Base-by-base conservation (phyloP, 2,888 invertebrate genomes). In the Tenthredo livida region DNA sequence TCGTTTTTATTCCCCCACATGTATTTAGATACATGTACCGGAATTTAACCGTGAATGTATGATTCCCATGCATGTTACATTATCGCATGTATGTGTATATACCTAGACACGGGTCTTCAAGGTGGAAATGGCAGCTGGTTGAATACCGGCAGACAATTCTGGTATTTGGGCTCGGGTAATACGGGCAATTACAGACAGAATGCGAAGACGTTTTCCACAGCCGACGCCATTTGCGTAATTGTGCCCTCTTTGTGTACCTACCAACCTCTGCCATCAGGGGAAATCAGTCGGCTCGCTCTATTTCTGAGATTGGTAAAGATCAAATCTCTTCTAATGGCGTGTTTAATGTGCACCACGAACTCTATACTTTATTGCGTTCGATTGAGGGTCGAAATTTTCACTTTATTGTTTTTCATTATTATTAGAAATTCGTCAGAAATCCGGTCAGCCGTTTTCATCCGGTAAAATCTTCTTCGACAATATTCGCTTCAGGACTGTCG, bases 141-240 rank as follows among this genome's bases (percentile, higher is more conserved):
- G 37, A 80, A 84, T 84, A 17, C 65, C 6, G 67, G 37, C 58
- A 54, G 25, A 75, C 40, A 73, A 75, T 84, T 86, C 84, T 58
- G 78, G 75, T 37, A 47, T 77, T 33, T 33, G n/a, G 47, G 77
- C 50, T 43, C 29, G 15, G 33, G 83, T 84, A 86, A 88, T 88
- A 86, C 87, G 85, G 86, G 90, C 89, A 89, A 89, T 89, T 89
- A 90, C 90, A 82, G 86, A 86, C 88, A 87, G 87, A 90, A 89
- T 87, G 88, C 86, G 85, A 88, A 89, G 88, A 88, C 89, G 87
- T 90, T 89, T 86, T 83, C 86, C 85, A 37, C 89, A 89, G 87
- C 65, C 85, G 83, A 37, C 25, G 86, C 83, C 86, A 87, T 88
- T 86, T 87, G 88, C 87, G 87, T 90, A 89, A 90, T 89, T 90